Base-by-base conservation (phyloP, 37 sponge, comb jelly and placozoan species). In the Trichoplax adhaerens region DNA sequence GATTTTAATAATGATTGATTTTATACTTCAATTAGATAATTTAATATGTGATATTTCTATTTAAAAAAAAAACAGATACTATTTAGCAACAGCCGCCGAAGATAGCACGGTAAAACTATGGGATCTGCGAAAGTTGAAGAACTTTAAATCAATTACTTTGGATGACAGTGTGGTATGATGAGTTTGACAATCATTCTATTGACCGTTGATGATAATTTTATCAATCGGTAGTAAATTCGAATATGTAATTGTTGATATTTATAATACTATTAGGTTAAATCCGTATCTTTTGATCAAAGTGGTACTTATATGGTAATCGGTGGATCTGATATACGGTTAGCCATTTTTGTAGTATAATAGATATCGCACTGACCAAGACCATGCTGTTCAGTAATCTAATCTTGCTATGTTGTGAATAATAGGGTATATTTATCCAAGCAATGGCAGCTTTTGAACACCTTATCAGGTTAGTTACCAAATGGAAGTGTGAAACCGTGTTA, bases 81-180 rank as follows among this genome's bases (percentile, higher is more conserved):
- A 89, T 74, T 72, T 94, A 48, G 95, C 94, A 46, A 81, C 91
- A 29, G 82, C 91, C 71, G 99, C 94, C 57, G 90, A 92, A 50
- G 99, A 98, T 64, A 81, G 91, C 1, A 75, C 78, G 0, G 91
- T 98, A 7, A 92, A 92, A 64, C 78, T 98, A 3, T 98, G 99
- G 99, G 99, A 98, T 76, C 75, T 98, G 80, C 80, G 99, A 56
- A 98, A 98, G 76, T 72, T 98, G 70, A 92, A 84, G 71, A 98
- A 98, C 81, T 92, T 98, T 81, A 84, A 82, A 69, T 87, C 91
- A 56, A 84, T 98, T 59, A 73, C 83, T 7, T 85, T 97, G 58
- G 85, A 83, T 5, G 85, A 85, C n/a, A 73, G 74, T 97, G 84
- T 72, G 83, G 87, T 72, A 88, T 93, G 64, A 55, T 77, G 2